Evolutionary conservation across 2,888 invertebrate genomes (phyloP).

Genomic region (Diarsia dahlii): DNA sequence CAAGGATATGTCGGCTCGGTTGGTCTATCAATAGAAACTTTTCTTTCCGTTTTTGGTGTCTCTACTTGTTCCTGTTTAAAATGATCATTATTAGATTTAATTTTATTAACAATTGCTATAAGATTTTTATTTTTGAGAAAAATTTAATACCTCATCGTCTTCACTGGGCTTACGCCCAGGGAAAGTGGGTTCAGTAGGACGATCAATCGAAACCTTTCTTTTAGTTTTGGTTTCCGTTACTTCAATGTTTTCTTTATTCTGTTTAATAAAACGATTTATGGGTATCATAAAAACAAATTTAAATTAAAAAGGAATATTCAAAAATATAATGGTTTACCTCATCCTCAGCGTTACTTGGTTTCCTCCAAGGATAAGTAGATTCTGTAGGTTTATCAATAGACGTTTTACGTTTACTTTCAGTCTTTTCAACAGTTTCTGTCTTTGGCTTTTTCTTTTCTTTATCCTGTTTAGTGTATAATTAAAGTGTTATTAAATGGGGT

Average conservation of each 20-base stretch:
- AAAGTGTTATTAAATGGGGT: conserved; percentile 3
- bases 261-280: conserved; percentile 30
- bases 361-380: conserved; percentile 65
- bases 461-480: conserved; percentile 56
- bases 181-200: conserved; percentile 64
- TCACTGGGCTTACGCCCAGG: conserved; percentile 50
- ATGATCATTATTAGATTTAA: conserved; percentile 7
- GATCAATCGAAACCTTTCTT: conserved; percentile 64
- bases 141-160: conserved; percentile 49
- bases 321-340: conserved; percentile 64
- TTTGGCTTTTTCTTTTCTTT: conserved; percentile 62
- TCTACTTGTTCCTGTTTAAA: conserved; percentile 63
- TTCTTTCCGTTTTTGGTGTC: conserved; percentile 44
- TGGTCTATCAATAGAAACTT: conserved; percentile 54
- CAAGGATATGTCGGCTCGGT: conserved; percentile 57
- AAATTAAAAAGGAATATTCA: neutral
- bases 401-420: conserved; percentile 69
- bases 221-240: conserved; percentile 54
- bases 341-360: conserved; percentile 66
- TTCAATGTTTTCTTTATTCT: conserved; percentile 68
- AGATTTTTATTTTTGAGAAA: conserved; percentile 11
- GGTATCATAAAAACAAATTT: neutral
- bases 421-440: conserved; percentile 63
- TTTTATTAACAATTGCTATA: neutral
- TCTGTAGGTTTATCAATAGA: conserved; percentile 68